These are phyloP conservation scores for Cyaniris semiargus DNA, from an alignment of 2,888 invertebrate species.

Conservation along the genomic window DNA sequence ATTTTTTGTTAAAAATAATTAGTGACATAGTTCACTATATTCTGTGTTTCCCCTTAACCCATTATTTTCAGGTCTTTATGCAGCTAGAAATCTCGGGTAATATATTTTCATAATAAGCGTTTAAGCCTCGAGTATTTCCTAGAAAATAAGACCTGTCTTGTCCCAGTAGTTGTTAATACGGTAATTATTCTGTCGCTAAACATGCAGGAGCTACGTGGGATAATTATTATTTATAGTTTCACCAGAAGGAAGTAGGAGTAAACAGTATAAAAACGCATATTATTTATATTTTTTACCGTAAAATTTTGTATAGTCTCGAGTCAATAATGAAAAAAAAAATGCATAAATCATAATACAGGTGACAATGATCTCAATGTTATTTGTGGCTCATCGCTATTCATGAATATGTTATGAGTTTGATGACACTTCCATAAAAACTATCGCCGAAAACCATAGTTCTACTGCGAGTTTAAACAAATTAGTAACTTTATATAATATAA, in stretches of 20 bases:
- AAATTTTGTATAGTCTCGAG: too few species aligned
- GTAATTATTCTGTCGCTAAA: slow-evolving; percentile 18
- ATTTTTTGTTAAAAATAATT: too few species aligned
- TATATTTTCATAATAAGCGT: slow-evolving; percentile 25
- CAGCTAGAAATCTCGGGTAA: neutral
- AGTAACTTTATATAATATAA: neutral
- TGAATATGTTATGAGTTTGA: too few species aligned
- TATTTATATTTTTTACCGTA: neutral
- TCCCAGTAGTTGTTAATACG: slow-evolving; percentile 10
- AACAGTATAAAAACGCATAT: neutral
- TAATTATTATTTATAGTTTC: neutral
- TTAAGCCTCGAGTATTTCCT: slow-evolving; percentile 19
- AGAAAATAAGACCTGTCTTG: slow-evolving; percentile 16
- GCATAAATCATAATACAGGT: too few species aligned
- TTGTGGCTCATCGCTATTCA: too few species aligned
- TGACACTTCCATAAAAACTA: too few species aligned
- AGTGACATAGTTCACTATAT: too few species aligned
- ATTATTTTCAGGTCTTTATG: slow-evolving; percentile 3
- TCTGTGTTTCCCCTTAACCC: neutral
- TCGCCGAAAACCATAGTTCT: too few species aligned
- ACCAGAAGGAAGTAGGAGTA: neutral
- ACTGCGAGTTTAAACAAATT: neutral
- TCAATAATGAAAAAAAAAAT: too few species aligned
- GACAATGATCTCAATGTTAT: too few species aligned
- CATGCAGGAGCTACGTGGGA: slow-evolving; percentile 8